Conservation (phyloP, 2,888 invertebrate genomes). For the Osmoderma eremita region DNA sequence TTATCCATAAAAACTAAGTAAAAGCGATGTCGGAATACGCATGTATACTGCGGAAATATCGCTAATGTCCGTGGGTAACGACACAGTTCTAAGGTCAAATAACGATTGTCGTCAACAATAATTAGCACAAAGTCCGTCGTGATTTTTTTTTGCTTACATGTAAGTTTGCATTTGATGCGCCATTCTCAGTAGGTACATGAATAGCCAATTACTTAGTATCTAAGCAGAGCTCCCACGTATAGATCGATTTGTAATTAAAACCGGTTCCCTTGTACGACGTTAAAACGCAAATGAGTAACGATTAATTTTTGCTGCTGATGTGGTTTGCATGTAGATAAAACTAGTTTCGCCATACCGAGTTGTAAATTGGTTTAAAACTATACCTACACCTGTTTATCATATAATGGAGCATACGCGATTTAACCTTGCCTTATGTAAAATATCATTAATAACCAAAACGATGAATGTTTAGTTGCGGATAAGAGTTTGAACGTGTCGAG, state of each 20-base stretch:
- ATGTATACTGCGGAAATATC: not conserved
- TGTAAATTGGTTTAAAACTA: conserved; percentile 36
- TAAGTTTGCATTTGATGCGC: conserved; percentile 7
- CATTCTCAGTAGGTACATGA: conserved; percentile 2
- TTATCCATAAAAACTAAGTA: too few relatives aligned
- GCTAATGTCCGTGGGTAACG: conserved; percentile 1
- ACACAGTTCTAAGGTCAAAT: conserved; percentile 18
- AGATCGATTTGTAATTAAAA: conserved; percentile 34
- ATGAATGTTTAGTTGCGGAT: conserved; percentile 21
- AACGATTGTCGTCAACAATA: conserved; percentile 2
- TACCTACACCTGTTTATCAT: conserved; percentile 31
- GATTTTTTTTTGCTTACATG: not conserved
- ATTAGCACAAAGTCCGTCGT: conserved; percentile 15
- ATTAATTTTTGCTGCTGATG: conserved; percentile 32
- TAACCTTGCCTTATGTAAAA: conserved; percentile 32
- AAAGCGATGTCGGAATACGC: too few relatives aligned
- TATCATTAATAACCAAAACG: conserved; percentile 31
- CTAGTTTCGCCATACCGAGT: conserved; percentile 34
- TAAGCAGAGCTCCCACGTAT: conserved; percentile 2
- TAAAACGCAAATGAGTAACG: conserved; percentile 18
- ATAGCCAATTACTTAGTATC: conserved; percentile 22
- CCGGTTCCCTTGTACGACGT: conserved; percentile 25
- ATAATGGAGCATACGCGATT: conserved; percentile 8
- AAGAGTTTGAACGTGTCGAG: not conserved
- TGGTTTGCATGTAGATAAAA: conserved; percentile 13